Conservation (phyloP, 2,113 vertebrate species). For the Muntiacus reevesi region DNA sequence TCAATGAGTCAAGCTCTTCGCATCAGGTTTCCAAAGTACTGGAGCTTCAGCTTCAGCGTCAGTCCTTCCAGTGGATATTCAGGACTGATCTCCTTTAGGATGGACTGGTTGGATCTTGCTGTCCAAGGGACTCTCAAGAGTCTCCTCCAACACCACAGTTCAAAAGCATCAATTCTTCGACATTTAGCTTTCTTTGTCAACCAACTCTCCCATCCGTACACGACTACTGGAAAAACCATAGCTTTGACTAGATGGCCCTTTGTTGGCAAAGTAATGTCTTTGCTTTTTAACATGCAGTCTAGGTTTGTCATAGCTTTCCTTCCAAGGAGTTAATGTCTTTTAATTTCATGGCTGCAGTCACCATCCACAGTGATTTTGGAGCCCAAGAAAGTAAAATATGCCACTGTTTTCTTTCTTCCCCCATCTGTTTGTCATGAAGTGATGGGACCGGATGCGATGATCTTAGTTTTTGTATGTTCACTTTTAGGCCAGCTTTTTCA, state of each 20-base stretch:
- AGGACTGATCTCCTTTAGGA: neutral
- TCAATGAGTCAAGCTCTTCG: neutral
- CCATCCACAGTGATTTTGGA: neutral
- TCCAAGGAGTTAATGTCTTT: neutral
- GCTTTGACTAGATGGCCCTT: neutral
- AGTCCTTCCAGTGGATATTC: neutral
- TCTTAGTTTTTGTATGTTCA: neutral
- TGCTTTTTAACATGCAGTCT: neutral
- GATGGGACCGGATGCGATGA: neutral
- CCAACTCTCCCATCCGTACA: neutral
- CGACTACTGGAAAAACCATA: neutral
- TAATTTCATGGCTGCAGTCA: neutral
- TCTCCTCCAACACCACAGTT: neutral
- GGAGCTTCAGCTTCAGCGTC: neutral
- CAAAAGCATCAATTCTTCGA: neutral
- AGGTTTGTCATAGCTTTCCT: neutral
- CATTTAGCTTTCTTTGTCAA: neutral
- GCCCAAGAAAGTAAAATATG: neutral
- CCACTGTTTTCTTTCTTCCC: neutral
- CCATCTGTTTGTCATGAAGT: neutral
- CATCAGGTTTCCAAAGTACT: neutral
- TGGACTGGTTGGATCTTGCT: neutral
- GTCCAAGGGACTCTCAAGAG: neutral
- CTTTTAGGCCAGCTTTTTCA: neutral
- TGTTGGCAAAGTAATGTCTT: neutral